Conservation (phyloP, 2,113 vertebrate genomes). For the Propithecus coquereli region DNA sequence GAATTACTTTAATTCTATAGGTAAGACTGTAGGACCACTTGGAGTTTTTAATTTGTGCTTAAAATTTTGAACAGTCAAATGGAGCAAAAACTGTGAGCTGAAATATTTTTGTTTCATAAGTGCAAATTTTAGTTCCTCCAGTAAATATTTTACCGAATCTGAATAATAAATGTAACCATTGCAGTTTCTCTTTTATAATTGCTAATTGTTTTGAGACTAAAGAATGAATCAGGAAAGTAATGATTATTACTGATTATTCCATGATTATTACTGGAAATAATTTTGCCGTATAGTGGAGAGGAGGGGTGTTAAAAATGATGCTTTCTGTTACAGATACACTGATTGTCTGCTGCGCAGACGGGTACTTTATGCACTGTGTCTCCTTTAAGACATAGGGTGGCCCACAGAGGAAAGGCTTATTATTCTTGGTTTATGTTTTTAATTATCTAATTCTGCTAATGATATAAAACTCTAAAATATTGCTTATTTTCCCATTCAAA, state of each 20-base stretch:
- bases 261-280: background rate
- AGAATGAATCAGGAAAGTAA: background rate
- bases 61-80: background rate
- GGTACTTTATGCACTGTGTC: background rate
- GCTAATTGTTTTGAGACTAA: slow-evolving; percentile 3
- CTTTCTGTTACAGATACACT: background rate
- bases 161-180: background rate
- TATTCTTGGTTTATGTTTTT: background rate
- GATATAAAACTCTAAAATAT: background rate
- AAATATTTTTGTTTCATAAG: slow-evolving; percentile 6
- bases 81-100: background rate
- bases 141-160: background rate
- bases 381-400: background rate
- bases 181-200: background rate
- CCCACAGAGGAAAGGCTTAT: background rate
- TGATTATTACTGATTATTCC: slow-evolving; percentile 14
- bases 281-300: background rate
- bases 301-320: background rate
- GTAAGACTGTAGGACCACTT: background rate
- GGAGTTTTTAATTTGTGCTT: background rate
- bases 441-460: slow-evolving; percentile 24
- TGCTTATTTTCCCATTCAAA: background rate
- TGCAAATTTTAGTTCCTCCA: background rate
- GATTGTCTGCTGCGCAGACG: background rate
- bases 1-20: background rate